These are phyloP conservation scores for Harpegnathos saltator DNA, from an alignment of 1,140 invertebrate genomes.

Conservation along the genomic window DNA sequence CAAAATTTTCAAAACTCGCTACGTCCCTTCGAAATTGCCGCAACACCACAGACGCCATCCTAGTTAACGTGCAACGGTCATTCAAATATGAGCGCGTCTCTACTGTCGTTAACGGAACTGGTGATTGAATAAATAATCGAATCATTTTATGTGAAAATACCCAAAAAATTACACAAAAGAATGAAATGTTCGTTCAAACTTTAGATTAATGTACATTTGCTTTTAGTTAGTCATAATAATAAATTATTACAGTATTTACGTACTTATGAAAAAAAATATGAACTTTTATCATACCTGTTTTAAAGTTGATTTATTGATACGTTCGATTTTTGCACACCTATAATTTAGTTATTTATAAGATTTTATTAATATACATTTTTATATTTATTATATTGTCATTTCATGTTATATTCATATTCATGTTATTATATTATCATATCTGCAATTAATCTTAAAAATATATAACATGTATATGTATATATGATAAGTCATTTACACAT, in stretches of 20 bases:
- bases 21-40: conserved; percentile 85
- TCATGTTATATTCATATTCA: too few species aligned
- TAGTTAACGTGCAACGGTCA: conserved; percentile 51
- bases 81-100: conserved; percentile 74
- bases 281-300: background rate
- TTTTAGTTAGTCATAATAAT: background rate
- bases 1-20: conserved; percentile 84
- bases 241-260: background rate
- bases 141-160: background rate
- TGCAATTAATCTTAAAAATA: conserved; percentile 30
- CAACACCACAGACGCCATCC: conserved; percentile 83
- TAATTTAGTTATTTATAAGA: conserved; percentile 44
- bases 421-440: background rate
- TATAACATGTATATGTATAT: conserved; percentile 46
- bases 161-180: background rate
- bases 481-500: conserved; percentile 22
- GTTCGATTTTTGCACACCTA: conserved; percentile 22
- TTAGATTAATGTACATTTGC: background rate
- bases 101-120: conserved; percentile 54
- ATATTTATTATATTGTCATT: background rate
- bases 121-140: background rate
- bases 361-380: conserved; percentile 18
- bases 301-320: background rate
- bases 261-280: background rate
- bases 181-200: background rate